A percentile compares a stretch with the other conserved stretches of the same genome.
Conservation (phyloP, 2,797 vertebrate species). For the Echiichthys vipera region DNA sequence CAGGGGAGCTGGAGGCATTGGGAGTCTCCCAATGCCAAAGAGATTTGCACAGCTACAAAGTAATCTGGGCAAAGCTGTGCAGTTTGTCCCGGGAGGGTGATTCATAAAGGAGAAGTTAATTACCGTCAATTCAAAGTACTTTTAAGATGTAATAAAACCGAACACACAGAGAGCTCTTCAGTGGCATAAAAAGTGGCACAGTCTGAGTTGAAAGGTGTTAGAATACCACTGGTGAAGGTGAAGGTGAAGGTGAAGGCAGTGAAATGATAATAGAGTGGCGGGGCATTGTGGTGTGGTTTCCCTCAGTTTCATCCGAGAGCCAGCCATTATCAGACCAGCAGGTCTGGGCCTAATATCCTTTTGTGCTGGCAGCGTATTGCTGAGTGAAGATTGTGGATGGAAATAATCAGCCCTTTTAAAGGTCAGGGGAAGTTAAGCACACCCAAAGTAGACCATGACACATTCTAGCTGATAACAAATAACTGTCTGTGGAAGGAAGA, state of each 20-base stretch:
- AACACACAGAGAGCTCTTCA: conserved; percentile 26
- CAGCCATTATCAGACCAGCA: conserved; percentile 76
- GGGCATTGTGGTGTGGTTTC: conserved; percentile 59
- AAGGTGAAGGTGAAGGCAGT: conserved; percentile 61
- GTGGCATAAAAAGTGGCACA: conserved; percentile 33
- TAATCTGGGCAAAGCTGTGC: conserved; percentile 48
- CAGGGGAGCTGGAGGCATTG: conserved; percentile 37
- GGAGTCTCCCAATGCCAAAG: conserved; percentile 31
- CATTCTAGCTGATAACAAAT: conserved; percentile 79
- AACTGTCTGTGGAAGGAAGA: conserved; percentile 73
- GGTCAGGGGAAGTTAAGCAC: conserved; percentile 83
- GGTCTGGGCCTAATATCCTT: conserved; percentile 78
- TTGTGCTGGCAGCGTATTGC: conserved; percentile 79
- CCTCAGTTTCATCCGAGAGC: conserved; percentile 48
- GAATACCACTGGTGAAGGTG: conserved; percentile 36
- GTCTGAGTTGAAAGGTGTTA: conserved; percentile 55
- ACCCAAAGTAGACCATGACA: conserved; percentile 78
- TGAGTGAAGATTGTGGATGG: conserved; percentile 77
- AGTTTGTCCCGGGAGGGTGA: conserved; percentile 51
- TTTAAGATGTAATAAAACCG: conserved; percentile 58
- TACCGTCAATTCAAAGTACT: conserved; percentile 53
- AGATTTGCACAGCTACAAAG: conserved; percentile 61
- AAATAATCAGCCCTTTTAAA: conserved; percentile 84
- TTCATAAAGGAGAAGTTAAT: conserved; percentile 66
- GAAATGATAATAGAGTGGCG: conserved; percentile 66